These are phyloP conservation scores for Agrochola circellaris DNA, from an alignment of 2,888 invertebrate genomes.

Conservation along the genomic window DNA sequence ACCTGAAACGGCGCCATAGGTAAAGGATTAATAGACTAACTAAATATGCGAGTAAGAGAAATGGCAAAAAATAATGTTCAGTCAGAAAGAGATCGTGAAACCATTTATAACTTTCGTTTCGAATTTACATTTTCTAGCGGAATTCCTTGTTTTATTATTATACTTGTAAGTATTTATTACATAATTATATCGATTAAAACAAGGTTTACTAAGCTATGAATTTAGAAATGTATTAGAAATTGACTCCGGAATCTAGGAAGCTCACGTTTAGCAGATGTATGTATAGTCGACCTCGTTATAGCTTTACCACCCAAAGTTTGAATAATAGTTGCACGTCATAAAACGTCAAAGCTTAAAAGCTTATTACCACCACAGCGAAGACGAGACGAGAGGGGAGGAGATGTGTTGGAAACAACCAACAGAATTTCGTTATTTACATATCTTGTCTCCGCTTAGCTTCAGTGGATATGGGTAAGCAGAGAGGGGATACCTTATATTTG, in stretches of 20 bases:
- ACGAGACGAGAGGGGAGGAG: too few species aligned
- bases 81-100: background rate
- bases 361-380: background rate
- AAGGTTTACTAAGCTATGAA: background rate
- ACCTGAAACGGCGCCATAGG: conserved; percentile 67
- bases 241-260: background rate
- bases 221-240: background rate
- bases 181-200: background rate
- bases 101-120: too few species aligned
- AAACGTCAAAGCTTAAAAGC: background rate
- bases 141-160: background rate
- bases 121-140: background rate
- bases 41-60: background rate
- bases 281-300: background rate
- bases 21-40: conserved; percentile 3
- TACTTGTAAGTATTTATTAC: too few species aligned
- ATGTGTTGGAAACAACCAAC: too few species aligned
- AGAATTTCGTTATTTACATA: too few species aligned
- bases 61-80: too few species aligned
- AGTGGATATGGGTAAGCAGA: too few species aligned
- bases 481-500: too few species aligned
- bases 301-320: background rate
- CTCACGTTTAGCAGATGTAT: background rate
- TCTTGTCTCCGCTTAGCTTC: too few species aligned
- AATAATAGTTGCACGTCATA: background rate